Evolutionary conservation across 2,888 invertebrate genomes (phyloP).

Genomic region (Trachelus troglodyta): DNA sequence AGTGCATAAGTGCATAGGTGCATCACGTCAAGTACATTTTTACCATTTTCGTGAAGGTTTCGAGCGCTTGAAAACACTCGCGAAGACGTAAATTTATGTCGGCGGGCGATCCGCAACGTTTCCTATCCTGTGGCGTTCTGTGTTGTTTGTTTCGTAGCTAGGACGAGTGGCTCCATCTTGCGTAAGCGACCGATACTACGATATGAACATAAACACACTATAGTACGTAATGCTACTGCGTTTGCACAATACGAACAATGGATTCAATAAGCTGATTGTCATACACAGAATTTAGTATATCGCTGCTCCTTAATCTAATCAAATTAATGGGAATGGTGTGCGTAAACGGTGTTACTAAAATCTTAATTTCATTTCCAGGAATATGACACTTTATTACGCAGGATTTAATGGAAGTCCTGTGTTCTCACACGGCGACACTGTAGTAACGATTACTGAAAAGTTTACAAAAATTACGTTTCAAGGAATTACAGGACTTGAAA

Average conservation of each 20-base stretch:
- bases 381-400: conserved; percentile 36
- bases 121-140: conserved; percentile 25
- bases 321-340: background rate
- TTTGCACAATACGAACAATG: background rate
- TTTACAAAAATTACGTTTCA: conserved; percentile 43
- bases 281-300: background rate
- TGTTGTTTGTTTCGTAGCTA: conserved; percentile 52
- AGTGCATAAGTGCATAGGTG: background rate
- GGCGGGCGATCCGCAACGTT: conserved; percentile 4
- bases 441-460: conserved; percentile 32
- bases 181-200: conserved; percentile 1
- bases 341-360: background rate
- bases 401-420: conserved; percentile 48
- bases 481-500: conserved; percentile 48
- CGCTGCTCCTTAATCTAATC: too few relatives aligned
- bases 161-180: conserved; percentile 46
- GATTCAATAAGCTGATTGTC: background rate
- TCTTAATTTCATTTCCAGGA: conserved; percentile 1
- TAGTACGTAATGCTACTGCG: background rate
- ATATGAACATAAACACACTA: background rate
- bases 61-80: background rate
- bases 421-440: conserved; percentile 27
- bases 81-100: background rate
- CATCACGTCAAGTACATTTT: background rate
- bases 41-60: conserved; percentile 5